A percentile compares a stretch with the other conserved stretches of the same genome.
These are phyloP conservation scores for Caerostris extrusa DNA, from an alignment of 1,140 invertebrate species.

Conservation along the genomic window DNA sequence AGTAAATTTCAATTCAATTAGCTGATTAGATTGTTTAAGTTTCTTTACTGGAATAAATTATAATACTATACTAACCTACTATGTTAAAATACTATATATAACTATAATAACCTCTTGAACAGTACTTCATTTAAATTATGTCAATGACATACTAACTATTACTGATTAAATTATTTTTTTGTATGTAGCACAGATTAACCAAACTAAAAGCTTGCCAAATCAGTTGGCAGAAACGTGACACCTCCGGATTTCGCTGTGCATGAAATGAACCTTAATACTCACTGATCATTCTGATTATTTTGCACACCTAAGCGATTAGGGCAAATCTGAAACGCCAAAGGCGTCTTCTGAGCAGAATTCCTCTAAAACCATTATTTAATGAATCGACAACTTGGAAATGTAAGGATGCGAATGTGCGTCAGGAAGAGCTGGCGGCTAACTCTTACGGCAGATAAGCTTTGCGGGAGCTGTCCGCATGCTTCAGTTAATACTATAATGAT, in stretches of 20 bases:
- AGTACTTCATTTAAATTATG: too few species aligned
- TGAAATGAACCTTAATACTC: not conserved
- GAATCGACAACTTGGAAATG: conserved; percentile 7
- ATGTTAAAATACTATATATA: too few species aligned
- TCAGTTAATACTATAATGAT: conserved; percentile 17
- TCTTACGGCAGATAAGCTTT: conserved; percentile 10
- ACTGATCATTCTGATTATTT: not conserved
- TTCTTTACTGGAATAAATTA: too few species aligned
- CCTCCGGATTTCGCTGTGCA: not conserved
- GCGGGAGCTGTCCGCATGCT: not conserved
- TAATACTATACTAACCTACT: too few species aligned
- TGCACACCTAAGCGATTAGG: not conserved
- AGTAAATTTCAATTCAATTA: too few species aligned
- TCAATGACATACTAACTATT: too few species aligned
- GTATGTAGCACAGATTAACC: too few species aligned
- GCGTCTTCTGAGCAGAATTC: not conserved
- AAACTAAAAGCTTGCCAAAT: too few species aligned
- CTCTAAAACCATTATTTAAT: conserved; percentile 28
- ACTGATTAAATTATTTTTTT: too few species aligned
- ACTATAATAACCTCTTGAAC: too few species aligned
- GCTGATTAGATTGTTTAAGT: too few species aligned
- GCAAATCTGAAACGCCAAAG: not conserved
- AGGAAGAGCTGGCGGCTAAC: not conserved
- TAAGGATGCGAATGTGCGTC: not conserved
- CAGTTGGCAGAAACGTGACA: too few species aligned